Conservation (phyloP, 2,888 invertebrate genomes). For the Xylota sylvarum region DNA sequence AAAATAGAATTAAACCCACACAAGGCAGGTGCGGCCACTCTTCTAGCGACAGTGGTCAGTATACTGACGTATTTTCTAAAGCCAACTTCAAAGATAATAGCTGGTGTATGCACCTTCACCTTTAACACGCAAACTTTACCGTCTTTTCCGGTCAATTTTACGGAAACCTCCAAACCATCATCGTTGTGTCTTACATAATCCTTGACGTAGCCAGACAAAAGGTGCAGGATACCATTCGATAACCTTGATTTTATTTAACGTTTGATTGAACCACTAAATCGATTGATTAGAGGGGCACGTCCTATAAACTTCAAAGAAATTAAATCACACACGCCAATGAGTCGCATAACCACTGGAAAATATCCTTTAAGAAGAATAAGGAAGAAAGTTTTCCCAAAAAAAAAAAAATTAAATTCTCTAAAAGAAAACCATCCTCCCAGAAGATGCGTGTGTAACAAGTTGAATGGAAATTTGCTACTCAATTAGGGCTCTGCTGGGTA, state of each 20-base stretch:
- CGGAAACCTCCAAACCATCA: not conserved
- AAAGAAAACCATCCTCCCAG: not conserved
- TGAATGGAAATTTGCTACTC: slow-evolving; percentile 7
- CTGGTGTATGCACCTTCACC: not conserved
- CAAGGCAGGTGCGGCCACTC: too few species aligned
- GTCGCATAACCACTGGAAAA: too few species aligned
- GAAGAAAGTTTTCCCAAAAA: not conserved
- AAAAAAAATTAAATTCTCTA: not conserved
- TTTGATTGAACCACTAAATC: not conserved
- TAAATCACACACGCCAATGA: not conserved
- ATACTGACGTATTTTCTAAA: not conserved
- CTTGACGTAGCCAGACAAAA: slow-evolving; percentile 6
- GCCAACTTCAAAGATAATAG: not conserved
- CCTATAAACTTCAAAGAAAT: not conserved
- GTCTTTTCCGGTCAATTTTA: slow-evolving; percentile 19
- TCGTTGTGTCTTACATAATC: slow-evolving; percentile 16
- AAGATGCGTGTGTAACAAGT: not conserved
- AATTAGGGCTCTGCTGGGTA: slow-evolving; percentile 23
- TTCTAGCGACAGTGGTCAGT: not conserved
- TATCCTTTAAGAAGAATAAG: not conserved
- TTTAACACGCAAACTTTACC: slow-evolving; percentile 19
- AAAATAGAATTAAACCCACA: too few species aligned
- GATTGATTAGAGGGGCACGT: not conserved
- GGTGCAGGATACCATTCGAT: not conserved
- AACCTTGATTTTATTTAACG: not conserved